A percentile compares a stretch with the other conserved stretches of the same genome.
These are phyloP conservation scores for Arnoldichthys spilopterus DNA, from an alignment of 2,797 vertebrate species.

Conservation along the genomic window DNA sequence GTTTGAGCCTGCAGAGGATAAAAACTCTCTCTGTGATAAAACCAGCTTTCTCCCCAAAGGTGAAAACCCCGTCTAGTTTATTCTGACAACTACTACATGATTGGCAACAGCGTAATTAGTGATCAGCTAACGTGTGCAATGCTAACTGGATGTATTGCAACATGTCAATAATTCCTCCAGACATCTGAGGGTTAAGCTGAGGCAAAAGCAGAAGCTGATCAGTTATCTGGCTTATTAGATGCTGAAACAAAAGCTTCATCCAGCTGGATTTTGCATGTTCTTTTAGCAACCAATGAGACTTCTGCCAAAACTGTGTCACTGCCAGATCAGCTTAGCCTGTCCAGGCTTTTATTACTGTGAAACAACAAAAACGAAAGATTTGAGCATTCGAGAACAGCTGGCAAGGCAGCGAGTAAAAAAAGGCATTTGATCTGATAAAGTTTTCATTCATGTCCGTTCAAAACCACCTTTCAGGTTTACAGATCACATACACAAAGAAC, in stretches of 20 bases:
- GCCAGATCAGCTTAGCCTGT: neutral
- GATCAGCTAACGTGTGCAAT: too few species aligned
- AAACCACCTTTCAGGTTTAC: neutral
- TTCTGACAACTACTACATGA: too few species aligned
- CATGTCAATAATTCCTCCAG: too few species aligned
- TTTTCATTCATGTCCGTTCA: neutral
- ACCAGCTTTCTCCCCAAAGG: too few species aligned
- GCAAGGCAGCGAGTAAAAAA: neutral
- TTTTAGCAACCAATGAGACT: neutral
- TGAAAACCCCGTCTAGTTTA: too few species aligned
- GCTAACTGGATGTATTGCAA: too few species aligned
- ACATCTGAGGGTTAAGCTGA: too few species aligned
- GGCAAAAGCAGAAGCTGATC: neutral
- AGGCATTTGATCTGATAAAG: conserved; percentile 4
- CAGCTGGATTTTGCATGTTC: neutral
- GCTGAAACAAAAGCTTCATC: neutral
- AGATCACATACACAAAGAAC: neutral
- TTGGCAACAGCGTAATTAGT: too few species aligned
- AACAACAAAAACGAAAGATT: neutral
- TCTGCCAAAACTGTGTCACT: neutral
- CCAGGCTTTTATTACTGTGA: neutral
- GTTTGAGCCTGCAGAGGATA: too few species aligned
- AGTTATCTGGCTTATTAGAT: neutral
- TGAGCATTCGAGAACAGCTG: neutral
- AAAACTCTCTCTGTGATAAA: too few species aligned